phyloP scores from a whole-genome alignment of 2,888 invertebrate species.

The Rotaria sp. region DNA sequence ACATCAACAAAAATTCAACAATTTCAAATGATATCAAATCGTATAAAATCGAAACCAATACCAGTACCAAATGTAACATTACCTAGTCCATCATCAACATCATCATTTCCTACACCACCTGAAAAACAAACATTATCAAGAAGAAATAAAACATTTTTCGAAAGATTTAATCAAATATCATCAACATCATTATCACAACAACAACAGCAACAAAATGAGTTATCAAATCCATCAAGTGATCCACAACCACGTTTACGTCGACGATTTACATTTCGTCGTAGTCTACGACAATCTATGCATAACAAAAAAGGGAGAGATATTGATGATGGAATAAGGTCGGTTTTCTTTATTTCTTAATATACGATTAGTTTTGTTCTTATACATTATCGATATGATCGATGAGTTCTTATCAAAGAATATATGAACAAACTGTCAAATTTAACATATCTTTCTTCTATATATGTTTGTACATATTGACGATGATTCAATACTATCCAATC shows the following conservation, averaged over 20 bases:
- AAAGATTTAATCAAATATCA: not conserved
- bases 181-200: not conserved
- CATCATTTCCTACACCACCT: not conserved
- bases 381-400: not conserved
- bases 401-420: not conserved
- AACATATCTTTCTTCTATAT: not conserved
- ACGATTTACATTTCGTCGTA: conserved; percentile 30
- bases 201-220: not conserved
- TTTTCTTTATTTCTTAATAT: not conserved
- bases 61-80: not conserved
- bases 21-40: not conserved
- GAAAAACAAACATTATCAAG: not conserved
- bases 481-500: not conserved
- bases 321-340: conserved; percentile 8
- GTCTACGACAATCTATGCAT: not conserved
- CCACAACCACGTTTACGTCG: not conserved
- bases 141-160: not conserved
- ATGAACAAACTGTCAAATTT: not conserved
- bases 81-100: not conserved
- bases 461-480: not conserved
- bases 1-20: not conserved
- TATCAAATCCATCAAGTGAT: not conserved
- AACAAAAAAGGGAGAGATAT: not conserved
- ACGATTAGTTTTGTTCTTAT: not conserved
- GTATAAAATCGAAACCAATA: not conserved